These are phyloP conservation scores for Gavia stellata DNA, from an alignment of 2,113 vertebrate genomes.

Conservation along the genomic window DNA sequence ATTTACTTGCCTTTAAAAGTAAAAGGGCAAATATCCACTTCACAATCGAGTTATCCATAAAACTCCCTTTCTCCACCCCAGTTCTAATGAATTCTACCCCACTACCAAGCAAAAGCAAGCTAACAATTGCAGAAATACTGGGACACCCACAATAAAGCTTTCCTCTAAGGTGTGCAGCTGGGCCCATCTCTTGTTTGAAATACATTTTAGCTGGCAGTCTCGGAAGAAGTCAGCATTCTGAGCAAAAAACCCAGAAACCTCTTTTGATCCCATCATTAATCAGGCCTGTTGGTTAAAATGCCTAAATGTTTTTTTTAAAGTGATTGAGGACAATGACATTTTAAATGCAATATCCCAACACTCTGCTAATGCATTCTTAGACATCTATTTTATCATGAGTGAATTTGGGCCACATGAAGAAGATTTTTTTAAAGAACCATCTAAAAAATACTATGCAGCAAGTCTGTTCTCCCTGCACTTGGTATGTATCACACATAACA, in stretches of 20 bases:
- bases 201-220: neutral
- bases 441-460: slow-evolving; percentile 16
- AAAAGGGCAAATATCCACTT: neutral
- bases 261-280: neutral
- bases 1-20: neutral
- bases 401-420: neutral
- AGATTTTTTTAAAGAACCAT: neutral
- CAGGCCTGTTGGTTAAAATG: neutral
- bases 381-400: neutral
- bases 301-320: neutral
- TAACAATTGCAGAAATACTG: accelerated
- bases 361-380: neutral
- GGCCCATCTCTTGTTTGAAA: neutral
- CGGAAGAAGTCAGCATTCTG: neutral
- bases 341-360: neutral
- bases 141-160: neutral
- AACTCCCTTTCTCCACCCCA: neutral
- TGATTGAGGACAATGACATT: slow-evolving; percentile 19
- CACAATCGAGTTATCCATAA: neutral
- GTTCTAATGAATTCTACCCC: neutral
- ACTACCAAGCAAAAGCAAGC: neutral
- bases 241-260: neutral
- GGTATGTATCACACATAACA: neutral
- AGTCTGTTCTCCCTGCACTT: neutral
- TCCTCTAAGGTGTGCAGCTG: neutral